phyloP scores from a whole-genome alignment of 2,113 vertebrate genomes.

The Toxotes chatareus region DNA sequence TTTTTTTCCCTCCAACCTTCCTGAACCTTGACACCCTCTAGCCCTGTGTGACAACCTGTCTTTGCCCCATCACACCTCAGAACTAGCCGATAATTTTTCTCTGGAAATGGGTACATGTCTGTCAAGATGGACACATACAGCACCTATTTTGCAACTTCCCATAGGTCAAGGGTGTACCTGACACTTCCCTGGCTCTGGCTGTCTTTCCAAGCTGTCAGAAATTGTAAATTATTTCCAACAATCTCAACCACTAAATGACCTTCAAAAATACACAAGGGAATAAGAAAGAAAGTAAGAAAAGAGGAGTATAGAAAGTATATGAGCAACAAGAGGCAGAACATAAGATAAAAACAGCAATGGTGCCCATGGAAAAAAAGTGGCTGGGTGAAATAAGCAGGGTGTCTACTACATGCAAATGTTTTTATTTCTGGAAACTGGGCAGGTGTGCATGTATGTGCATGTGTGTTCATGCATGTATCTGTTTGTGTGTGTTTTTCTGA shows the following conservation, averaged over 20 bases:
- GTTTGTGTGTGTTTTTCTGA: too few species aligned
- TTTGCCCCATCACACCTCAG: background rate
- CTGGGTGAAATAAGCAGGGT: too few species aligned
- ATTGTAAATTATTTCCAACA: background rate
- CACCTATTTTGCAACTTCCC: background rate
- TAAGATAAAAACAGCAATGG: too few species aligned
- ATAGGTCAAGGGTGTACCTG: constrained; percentile 8
- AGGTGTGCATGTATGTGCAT: too few species aligned
- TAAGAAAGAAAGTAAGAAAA: too few species aligned
- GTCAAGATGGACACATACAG: constrained; percentile 10
- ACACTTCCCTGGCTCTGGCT: constrained; percentile 5
- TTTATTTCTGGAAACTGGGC: too few species aligned
- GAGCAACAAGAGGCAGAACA: too few species aligned
- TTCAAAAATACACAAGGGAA: background rate
- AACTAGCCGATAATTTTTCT: background rate
- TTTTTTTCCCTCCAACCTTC: constrained; percentile 6
- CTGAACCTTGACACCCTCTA: background rate
- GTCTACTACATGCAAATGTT: too few species aligned
- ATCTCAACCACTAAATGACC: background rate
- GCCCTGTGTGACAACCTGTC: background rate
- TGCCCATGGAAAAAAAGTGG: too few species aligned
- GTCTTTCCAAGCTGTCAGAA: background rate
- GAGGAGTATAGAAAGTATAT: too few species aligned
- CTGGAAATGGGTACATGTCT: constrained; percentile 7
- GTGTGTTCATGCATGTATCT: too few species aligned